phyloP scores from a whole-genome alignment of 37 sponge, comb jelly and placozoan genomes.

The Dysidea cf. avara region DNA sequence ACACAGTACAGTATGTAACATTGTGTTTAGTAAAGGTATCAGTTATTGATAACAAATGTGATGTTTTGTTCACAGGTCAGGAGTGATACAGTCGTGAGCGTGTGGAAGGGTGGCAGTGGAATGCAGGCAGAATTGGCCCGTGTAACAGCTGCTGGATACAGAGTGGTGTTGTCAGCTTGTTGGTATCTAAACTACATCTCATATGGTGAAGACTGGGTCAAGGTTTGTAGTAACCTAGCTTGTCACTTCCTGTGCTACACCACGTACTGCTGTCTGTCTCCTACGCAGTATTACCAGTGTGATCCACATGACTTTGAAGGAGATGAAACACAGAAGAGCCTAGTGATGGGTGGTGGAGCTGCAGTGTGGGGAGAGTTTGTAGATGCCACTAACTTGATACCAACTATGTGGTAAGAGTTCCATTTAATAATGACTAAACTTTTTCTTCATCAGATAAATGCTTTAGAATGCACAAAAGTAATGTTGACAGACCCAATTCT shows the following conservation, averaged over 20 bases:
- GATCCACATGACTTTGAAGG: conserved; percentile 77
- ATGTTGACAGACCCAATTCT: too few relatives aligned
- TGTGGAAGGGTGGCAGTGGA: conserved; percentile 78
- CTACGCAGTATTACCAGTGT: conserved; percentile 69
- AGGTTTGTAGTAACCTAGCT: conserved; percentile 44
- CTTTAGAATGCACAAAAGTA: too few relatives aligned
- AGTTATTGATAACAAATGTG: too few relatives aligned
- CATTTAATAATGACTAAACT: too few relatives aligned
- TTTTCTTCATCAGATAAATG: too few relatives aligned
- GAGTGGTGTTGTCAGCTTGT: conserved; percentile 78
- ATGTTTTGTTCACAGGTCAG: conserved; percentile 48
- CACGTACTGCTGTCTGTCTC: too few relatives aligned
- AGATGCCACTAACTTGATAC: conserved; percentile 84
- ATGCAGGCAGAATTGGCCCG: conserved; percentile 67
- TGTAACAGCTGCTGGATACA: conserved; percentile 63
- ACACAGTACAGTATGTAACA: too few relatives aligned
- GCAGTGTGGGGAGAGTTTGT: conserved; percentile 92
- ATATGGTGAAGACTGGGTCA: conserved; percentile 78
- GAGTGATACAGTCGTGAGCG: conserved; percentile 86
- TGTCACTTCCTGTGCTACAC: too few relatives aligned
- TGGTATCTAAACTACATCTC: conserved; percentile 93
- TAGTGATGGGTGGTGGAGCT: conserved; percentile 88
- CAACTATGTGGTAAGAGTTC: conserved; percentile 64
- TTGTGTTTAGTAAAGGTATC: too few relatives aligned
- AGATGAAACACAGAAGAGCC: conserved; percentile 50